Evolutionary conservation across 2,888 invertebrate genomes (phyloP).

Genomic region (Homarus gammarus): DNA sequence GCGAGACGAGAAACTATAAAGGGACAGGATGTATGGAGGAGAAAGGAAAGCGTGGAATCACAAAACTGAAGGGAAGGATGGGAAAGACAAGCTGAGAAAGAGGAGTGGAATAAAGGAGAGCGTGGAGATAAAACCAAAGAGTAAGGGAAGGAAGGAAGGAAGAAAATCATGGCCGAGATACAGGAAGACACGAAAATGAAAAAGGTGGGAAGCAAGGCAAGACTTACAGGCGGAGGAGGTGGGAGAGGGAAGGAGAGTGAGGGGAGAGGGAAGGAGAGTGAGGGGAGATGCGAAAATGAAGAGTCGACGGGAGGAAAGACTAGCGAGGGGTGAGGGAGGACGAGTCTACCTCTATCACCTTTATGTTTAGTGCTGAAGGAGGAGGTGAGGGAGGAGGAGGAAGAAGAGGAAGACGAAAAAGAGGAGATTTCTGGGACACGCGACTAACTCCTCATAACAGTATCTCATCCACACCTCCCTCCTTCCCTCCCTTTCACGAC

Average conservation of each 20-base stretch:
- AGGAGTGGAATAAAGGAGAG: neutral
- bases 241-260: neutral
- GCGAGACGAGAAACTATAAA: too few relatives aligned
- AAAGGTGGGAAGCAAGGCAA: neutral
- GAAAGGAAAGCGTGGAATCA: too few relatives aligned
- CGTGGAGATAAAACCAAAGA: too few relatives aligned
- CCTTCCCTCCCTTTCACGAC: too few relatives aligned
- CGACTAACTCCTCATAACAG: too few relatives aligned
- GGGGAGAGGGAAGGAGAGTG: neutral
- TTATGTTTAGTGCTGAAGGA: neutral
- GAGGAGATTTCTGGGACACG: neutral
- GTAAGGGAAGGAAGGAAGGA: neutral
- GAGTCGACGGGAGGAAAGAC: neutral
- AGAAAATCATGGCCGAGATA: neutral
- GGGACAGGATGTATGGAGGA: too few relatives aligned
- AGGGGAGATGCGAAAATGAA: too few relatives aligned
- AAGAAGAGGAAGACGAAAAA: neutral
- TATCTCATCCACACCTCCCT: too few relatives aligned
- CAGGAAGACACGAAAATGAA: neutral
- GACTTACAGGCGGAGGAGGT: too few relatives aligned
- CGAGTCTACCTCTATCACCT: neutral
- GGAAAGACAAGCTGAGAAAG: neutral
- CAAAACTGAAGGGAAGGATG: too few relatives aligned
- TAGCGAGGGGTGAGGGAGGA: neutral
- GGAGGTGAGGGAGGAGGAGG: neutral